phyloP scores from a whole-genome alignment of 2,113 vertebrate species.

The Menura novaehollandiae region DNA sequence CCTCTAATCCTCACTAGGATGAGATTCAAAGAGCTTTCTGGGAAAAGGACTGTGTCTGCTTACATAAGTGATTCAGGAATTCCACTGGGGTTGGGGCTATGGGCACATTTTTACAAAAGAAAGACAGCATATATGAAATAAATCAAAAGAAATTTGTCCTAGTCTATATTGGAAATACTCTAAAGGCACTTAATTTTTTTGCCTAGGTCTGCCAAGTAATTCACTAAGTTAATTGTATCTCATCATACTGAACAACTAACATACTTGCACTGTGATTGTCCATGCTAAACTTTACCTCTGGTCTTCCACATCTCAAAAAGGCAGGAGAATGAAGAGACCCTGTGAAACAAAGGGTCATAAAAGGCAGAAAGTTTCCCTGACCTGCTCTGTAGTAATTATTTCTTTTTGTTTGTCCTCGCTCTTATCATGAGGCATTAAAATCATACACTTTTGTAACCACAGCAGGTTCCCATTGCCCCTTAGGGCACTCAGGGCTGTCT shows the following conservation, averaged over 20 bases:
- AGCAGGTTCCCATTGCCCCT: slow-evolving; percentile 64
- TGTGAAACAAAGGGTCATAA: slow-evolving; percentile 21
- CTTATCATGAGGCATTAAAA: slow-evolving; percentile 68
- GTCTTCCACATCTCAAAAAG: neutral
- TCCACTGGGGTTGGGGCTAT: neutral
- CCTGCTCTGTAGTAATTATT: slow-evolving; percentile 34
- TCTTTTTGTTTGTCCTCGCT: slow-evolving; percentile 49
- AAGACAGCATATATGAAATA: neutral
- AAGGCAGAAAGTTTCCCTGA: slow-evolving; percentile 57
- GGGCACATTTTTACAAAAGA: neutral
- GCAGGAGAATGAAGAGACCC: neutral
- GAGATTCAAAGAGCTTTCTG: neutral
- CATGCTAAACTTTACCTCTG: neutral
- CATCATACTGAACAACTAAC: neutral
- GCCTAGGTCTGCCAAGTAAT: neutral
- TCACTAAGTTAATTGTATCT: slow-evolving; percentile 19
- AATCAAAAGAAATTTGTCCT: neutral
- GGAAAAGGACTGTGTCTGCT: neutral
- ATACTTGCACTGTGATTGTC: neutral
- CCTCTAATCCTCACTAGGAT: neutral
- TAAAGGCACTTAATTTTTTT: neutral
- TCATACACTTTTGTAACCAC: slow-evolving; percentile 62
- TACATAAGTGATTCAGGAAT: neutral
- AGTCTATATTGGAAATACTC: neutral
- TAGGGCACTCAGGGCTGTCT: slow-evolving; percentile 58